Evolutionary conservation across 1,140 invertebrate genomes (phyloP), one percentile per base, ranked within the genome.

Genomic region (Chironomus tepperi): DNA sequence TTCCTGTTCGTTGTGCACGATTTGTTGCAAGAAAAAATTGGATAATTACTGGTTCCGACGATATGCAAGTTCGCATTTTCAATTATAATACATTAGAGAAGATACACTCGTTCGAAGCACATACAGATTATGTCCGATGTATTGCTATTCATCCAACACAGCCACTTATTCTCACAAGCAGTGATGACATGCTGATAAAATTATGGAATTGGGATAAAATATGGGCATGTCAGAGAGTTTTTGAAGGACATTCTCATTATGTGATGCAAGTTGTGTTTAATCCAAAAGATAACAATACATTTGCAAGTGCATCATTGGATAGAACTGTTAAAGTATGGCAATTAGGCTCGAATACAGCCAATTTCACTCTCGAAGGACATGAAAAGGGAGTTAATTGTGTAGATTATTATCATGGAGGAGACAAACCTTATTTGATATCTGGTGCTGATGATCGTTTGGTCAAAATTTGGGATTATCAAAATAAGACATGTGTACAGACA

Each of bases 221-320:
- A 78, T 99, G 97, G 96, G 86, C 91, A 0, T 96, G 96, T 79
- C 97, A 98, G 78, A 97, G 99, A 83, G 93, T 98, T 0, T 98
- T 98, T 81, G 96, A 98, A 80, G 96, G 98, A 0, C 98, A 99
- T 83, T 96, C 95, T 0, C 98, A 99, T 82, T 99, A 99, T 81
- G 97, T 99, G 0, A 99, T 99, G 98, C 97, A 99, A 83, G 94
- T 99, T 79, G 97, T 98, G 0, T 95, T 99, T 77, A 99, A 99
- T 85, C 98, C 98, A 0, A 99, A 99, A 83, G 98, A 99, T 81
- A 99, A 99, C 82, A 99, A 99, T 81, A 99, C 97, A n/a, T 99
- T 99, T 85, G 98, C 97, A 6, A 98, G 95, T 80, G 98, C 97
- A 24, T 99, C 97, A 19, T 85, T 99, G 1, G 98, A 99, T 84